phyloP scores from a whole-genome alignment of 2,888 invertebrate species.

The Hyppa rectilinea region DNA sequence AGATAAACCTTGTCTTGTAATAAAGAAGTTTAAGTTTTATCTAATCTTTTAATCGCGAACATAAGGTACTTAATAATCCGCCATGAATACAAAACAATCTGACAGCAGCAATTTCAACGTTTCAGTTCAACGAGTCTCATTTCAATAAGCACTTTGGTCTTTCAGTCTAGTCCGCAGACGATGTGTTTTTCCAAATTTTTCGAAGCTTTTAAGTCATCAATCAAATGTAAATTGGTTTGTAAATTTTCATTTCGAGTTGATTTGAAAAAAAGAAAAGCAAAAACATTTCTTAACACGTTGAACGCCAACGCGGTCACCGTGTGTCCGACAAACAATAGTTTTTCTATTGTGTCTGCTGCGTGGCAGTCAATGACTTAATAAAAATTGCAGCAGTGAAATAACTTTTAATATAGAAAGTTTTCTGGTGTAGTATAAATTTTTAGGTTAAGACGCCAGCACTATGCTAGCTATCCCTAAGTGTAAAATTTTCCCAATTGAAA shows the following conservation, averaged over 20 bases:
- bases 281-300: neutral
- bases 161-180: constrained; percentile 13
- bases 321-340: too few species aligned
- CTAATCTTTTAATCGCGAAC: constrained; percentile 5
- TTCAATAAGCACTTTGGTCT: constrained; percentile 41
- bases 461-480: too few species aligned
- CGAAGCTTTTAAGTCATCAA: constrained; percentile 23
- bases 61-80: constrained; percentile 32
- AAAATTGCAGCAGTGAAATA: neutral
- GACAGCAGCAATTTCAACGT: constrained; percentile 54
- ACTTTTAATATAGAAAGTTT: neutral
- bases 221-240: constrained; percentile 27
- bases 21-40: neutral
- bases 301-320: too few species aligned
- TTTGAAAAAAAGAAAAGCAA: neutral
- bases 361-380: too few species aligned
- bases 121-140: constrained; percentile 55
- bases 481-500: too few species aligned
- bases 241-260: neutral
- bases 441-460: too few species aligned
- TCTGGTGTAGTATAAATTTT: neutral
- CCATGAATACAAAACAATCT: constrained; percentile 29
- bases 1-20: neutral
- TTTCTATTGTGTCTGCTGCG: too few species aligned
- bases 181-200: neutral